phyloP scores from a whole-genome alignment of 2,113 vertebrate genomes.

The Ophthalmotilapia sp. region DNA sequence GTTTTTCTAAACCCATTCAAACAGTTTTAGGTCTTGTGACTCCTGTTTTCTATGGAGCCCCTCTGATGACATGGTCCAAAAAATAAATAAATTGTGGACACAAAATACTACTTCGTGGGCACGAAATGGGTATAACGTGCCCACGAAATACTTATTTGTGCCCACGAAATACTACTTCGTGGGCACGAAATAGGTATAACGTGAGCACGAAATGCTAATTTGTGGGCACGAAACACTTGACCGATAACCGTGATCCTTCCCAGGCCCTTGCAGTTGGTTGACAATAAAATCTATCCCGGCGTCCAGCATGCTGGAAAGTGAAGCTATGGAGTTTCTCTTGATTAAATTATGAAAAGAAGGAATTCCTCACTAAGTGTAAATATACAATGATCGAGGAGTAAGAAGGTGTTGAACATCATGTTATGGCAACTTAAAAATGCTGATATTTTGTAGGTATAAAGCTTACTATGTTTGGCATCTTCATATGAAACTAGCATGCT shows the following conservation, averaged over 20 bases:
- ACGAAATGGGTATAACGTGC: too few relatives aligned
- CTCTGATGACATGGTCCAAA: too few relatives aligned
- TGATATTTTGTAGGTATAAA: neutral
- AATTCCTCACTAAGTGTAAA: neutral
- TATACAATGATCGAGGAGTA: accelerated
- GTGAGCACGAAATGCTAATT: accelerated
- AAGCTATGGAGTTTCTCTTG: neutral
- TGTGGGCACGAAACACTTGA: too few relatives aligned
- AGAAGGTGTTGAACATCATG: neutral
- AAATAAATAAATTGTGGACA: too few relatives aligned
- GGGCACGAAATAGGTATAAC: too few relatives aligned
- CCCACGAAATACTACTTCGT: neutral
- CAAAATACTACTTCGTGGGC: too few relatives aligned
- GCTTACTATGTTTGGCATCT: neutral
- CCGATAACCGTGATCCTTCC: too few relatives aligned
- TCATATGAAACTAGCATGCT: neutral
- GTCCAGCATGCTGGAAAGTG: neutral
- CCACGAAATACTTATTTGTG: too few relatives aligned
- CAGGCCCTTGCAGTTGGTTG: too few relatives aligned
- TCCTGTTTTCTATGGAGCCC: neutral
- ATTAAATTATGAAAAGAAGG: neutral
- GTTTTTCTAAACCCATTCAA: neutral
- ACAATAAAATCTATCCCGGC: too few relatives aligned
- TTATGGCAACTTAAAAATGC: neutral
- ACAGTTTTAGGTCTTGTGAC: neutral